Evolutionary conservation across 2,888 invertebrate species (phyloP).

Genomic region (Deilephila porcellus): DNA sequence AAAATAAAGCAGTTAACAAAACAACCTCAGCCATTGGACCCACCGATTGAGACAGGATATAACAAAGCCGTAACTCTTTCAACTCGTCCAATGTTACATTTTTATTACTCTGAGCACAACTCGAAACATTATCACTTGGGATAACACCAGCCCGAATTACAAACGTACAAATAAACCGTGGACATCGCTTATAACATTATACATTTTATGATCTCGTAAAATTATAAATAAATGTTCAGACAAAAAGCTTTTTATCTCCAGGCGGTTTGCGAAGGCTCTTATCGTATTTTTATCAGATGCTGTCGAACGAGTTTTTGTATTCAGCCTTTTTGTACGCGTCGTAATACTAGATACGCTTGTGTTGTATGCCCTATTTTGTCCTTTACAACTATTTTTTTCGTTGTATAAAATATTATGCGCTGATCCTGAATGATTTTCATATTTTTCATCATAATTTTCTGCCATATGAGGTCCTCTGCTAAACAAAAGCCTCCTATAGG

Average conservation of each 20-base stretch:
- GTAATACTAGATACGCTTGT: not conserved
- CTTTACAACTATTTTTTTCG: not conserved
- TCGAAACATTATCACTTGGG: constrained; percentile 34
- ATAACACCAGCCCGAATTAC: constrained; percentile 34
- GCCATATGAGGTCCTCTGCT: too few species aligned
- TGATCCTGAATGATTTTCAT: too few species aligned
- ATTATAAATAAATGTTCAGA: constrained; percentile 42
- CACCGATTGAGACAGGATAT: not conserved
- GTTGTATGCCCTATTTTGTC: not conserved
- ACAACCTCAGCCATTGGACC: not conserved
- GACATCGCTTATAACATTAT: constrained; percentile 36
- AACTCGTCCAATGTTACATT: not conserved
- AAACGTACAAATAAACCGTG: constrained; percentile 40
- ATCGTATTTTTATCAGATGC: constrained; percentile 20
- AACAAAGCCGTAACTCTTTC: constrained; percentile 13
- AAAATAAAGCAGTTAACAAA: not conserved
- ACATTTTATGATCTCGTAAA: constrained; percentile 49
- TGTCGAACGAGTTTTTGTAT: constrained; percentile 17
- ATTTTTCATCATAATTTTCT: too few species aligned
- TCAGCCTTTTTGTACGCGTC: not conserved
- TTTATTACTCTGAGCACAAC: not conserved
- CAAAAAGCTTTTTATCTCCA: constrained; percentile 32
- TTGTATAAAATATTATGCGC: too few species aligned
- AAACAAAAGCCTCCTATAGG: too few species aligned
- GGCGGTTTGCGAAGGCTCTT: not conserved